phyloP scores from a whole-genome alignment of 2,888 invertebrate species.

The Andrena flavipes region DNA sequence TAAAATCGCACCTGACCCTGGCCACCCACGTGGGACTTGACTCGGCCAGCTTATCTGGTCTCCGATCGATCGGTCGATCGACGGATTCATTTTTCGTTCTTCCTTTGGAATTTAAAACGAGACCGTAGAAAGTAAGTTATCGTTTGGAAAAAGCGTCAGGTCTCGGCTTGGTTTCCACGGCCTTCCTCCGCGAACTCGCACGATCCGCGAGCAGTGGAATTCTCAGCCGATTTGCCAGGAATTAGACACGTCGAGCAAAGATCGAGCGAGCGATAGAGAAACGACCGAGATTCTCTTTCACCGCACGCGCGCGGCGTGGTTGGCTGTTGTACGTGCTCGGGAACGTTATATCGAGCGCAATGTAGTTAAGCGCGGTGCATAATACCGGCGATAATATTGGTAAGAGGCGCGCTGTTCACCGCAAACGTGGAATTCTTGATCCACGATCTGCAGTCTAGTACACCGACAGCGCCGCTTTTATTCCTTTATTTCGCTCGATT shows the following conservation, averaged over 20 bases:
- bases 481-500: neutral
- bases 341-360: slow-evolving; percentile 42
- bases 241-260: slow-evolving; percentile 4
- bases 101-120: too few species aligned
- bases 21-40: slow-evolving; percentile 20
- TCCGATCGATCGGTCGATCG: too few species aligned
- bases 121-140: too few species aligned
- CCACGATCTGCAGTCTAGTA: neutral
- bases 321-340: too few species aligned
- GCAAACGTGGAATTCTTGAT: slow-evolving; percentile 37
- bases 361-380: slow-evolving; percentile 33
- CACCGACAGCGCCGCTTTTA: neutral
- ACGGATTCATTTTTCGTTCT: too few species aligned
- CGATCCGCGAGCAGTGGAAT: neutral
- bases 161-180: slow-evolving; percentile 14
- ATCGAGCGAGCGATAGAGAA: slow-evolving; percentile 26
- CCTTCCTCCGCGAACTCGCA: slow-evolving; percentile 1
- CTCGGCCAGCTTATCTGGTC: too few species aligned
- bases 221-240: too few species aligned
- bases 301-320: slow-evolving; percentile 12
- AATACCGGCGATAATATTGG: slow-evolving; percentile 62
- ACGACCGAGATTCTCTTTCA: slow-evolving; percentile 54
- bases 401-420: slow-evolving; percentile 34
- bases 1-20: slow-evolving; percentile 50
- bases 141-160: too few species aligned